Evolutionary conservation across 2,888 invertebrate genomes (phyloP), one percentile per base, ranked within the genome.

Genomic region (Lepidochrysops patricia): DNA sequence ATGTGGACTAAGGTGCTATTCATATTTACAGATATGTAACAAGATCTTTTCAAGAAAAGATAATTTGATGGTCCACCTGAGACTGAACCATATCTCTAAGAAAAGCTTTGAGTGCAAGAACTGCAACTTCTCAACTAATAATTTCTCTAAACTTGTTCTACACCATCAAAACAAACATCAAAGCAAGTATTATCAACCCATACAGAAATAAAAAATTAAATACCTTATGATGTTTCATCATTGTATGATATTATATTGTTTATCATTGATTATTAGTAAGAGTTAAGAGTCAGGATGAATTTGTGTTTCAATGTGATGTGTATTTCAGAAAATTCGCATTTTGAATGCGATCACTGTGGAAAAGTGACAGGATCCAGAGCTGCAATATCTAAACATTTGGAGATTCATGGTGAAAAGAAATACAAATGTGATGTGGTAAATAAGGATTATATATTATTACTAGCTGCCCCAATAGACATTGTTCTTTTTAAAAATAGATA

Each of bases 311-410:
- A 15, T 27, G 5, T 23, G 13, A 57, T n/a, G 35, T 48, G 1
- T 43, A 48, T 64, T 64, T 43, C 52, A 83, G 83, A 76, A 1
- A 70, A 71, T 57, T 60, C 63, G 23, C 60, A 60, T 4, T 94
- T 92, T 70, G 90, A 91, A 64, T 96, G 96, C 76, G 92, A 95
- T 72, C 79, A 93, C 63, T 96, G 96, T 70, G 91, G 93, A 0
- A 94, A 93, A 75, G 88, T 91, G 61, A 95, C 95, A 68, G 92
- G 93, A 23, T 94, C 95, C 0, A 91, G 93, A 67, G 92, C 94
- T 23, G 94, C 95, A 0, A 91, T 95, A 78, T 92, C 93, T 68
- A 96, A 96, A 74, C 96, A 96, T 79, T 83, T 93, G 34, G 87
- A 88, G 66, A 91, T 91, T 68, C 92, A 92, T 49, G 92, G 93